A percentile compares a stretch with the other conserved stretches of the same genome.
These are phyloP conservation scores for Drosophila oshimai DNA, from an alignment of 1,140 invertebrate species.

Conservation along the genomic window DNA sequence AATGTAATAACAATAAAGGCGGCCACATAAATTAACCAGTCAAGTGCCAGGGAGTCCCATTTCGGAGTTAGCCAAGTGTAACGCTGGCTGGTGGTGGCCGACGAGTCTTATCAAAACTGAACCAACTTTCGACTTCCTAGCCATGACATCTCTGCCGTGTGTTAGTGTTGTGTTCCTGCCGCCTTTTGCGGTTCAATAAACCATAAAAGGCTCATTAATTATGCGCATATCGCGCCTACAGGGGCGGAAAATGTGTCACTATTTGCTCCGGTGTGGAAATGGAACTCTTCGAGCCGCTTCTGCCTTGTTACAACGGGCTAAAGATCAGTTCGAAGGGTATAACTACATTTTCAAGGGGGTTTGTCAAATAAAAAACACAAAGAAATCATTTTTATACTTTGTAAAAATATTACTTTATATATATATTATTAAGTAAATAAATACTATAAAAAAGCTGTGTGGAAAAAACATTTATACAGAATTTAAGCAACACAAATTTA, in stretches of 20 bases:
- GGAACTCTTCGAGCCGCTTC: constrained; percentile 1
- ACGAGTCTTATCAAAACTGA: constrained; percentile 53
- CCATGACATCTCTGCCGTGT: constrained; percentile 60
- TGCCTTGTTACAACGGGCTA: constrained; percentile 10
- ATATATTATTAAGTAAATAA: too few relatives aligned
- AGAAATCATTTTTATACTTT: too few relatives aligned
- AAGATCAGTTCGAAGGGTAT: not conserved
- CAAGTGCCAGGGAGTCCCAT: constrained; percentile 53
- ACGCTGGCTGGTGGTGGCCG: constrained; percentile 42
- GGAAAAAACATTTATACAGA: too few relatives aligned
- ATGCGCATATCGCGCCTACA: constrained; percentile 82
- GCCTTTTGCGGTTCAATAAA: constrained; percentile 79
- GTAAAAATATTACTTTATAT: too few relatives aligned
- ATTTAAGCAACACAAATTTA: too few relatives aligned
- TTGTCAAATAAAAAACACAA: not conserved
- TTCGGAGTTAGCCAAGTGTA: constrained; percentile 71
- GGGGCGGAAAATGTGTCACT: constrained; percentile 78
- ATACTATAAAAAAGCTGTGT: too few relatives aligned
- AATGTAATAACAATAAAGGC: constrained; percentile 75
- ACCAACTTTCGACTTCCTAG: constrained; percentile 45
- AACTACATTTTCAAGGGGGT: not conserved
- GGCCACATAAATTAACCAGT: constrained; percentile 70
- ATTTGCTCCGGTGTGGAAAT: constrained; percentile 37
- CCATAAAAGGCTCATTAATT: constrained; percentile 83
- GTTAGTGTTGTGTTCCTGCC: constrained; percentile 20